A percentile compares a stretch with the other conserved stretches of the same genome.
Evolutionary conservation across 2,113 vertebrate genomes (phyloP).

Genomic region (Hyla sarda): DNA sequence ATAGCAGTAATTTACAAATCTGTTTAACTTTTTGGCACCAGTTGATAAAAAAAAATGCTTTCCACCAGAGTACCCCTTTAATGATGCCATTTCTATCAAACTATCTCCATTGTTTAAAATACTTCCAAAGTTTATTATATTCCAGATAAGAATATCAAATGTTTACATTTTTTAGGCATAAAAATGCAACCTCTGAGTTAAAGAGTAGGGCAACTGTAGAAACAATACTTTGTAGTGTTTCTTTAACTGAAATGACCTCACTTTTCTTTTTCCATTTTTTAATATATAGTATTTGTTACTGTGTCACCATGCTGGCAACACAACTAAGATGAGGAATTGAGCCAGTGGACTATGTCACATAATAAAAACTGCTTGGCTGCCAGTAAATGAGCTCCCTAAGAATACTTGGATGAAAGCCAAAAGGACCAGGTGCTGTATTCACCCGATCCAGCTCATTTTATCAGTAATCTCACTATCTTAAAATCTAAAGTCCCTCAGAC

Average conservation of each 20-base stretch:
- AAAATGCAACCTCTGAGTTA: neutral
- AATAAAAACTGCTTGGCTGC: constrained; percentile 20
- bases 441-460: constrained; percentile 21
- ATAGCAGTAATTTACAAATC: no score
- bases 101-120: neutral
- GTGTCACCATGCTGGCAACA: constrained; percentile 17
- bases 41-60: no score
- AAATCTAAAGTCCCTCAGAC: neutral
- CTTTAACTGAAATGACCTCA: neutral
- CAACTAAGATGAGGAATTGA: neutral
- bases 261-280: constrained; percentile 2
- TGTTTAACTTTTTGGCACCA: no score
- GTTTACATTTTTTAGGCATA: neutral
- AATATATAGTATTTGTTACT: neutral
- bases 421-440: constrained; percentile 13
- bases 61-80: neutral
- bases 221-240: neutral
- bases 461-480: neutral
- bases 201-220: neutral
- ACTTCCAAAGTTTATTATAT: neutral
- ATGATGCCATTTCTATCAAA: neutral
- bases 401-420: constrained; percentile 21
- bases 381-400: neutral
- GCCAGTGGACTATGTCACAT: constrained; percentile 27
- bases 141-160: neutral